Conservation (phyloP, 2,888 invertebrate species). For the Harpagoxenus sublaevis region DNA sequence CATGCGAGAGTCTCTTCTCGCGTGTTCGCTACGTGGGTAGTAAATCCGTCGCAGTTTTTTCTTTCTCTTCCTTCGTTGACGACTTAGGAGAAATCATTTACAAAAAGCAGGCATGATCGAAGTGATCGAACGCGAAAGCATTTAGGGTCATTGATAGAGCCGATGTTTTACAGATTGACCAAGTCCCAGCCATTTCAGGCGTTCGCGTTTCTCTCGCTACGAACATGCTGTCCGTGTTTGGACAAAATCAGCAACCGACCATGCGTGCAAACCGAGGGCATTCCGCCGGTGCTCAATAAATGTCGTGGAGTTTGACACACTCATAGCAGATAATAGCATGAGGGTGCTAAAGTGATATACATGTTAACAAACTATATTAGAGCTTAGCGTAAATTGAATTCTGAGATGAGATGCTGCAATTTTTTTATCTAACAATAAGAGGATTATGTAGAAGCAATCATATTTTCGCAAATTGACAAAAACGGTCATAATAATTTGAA, state of each 20-base stretch:
- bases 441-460: neutral
- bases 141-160: slow-evolving; percentile 73
- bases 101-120: slow-evolving; percentile 67
- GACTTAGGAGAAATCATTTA: slow-evolving; percentile 57
- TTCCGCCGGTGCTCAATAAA: slow-evolving; percentile 80
- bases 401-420: neutral
- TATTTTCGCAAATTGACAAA: slow-evolving; percentile 8
- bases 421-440: neutral
- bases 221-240: slow-evolving; percentile 73
- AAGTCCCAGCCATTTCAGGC: slow-evolving; percentile 77
- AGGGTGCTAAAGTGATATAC: neutral
- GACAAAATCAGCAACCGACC: slow-evolving; percentile 74
- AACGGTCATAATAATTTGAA: slow-evolving; percentile 52
- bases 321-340: slow-evolving; percentile 60
- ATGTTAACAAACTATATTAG: slow-evolving; percentile 14
- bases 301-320: slow-evolving; percentile 79
- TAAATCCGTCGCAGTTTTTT: slow-evolving; percentile 49
- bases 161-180: slow-evolving; percentile 80
- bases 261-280: slow-evolving; percentile 61
- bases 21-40: slow-evolving; percentile 24
- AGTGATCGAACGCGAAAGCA: slow-evolving; percentile 68
- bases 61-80: slow-evolving; percentile 50
- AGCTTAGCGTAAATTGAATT: slow-evolving; percentile 49
- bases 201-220: slow-evolving; percentile 57
- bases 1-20: slow-evolving; percentile 7